Base-by-base conservation (phyloP, 1,140 invertebrate species). In the Zaprionus camerounensis region DNA sequence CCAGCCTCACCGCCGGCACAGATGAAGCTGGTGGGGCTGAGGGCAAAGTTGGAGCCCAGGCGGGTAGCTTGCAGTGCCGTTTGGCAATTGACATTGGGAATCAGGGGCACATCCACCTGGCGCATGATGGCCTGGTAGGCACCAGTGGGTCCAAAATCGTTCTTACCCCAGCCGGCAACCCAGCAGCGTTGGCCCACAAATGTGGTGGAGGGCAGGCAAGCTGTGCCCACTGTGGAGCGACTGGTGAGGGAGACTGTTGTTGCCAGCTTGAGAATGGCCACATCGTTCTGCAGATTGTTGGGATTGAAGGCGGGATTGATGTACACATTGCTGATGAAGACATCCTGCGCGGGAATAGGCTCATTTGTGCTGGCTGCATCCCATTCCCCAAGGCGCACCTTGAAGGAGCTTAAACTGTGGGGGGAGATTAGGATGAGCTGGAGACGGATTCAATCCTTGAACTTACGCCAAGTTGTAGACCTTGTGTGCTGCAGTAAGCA, bases 151-250 rank as follows among this genome's bases (percentile, higher is more conserved):
- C 95, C 96, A 78, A 97, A 97, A 76, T 95, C 94, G 82, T 96
- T 94, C 81, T 97, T 96, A 26, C 97, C 96, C 96, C 96, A 97
- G n/a, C 97, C 97, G 1, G 96, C 94, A 0, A 97, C 96, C 94
- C 94, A 95, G 82, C 97, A 97, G 76, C 94, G 94, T 85, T 94
- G 94, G 31, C 94, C 95, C 26, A 94, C 94, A 74, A 95, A 96
- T 13, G 91, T 87, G 4, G 93, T 80, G 12, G 94, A 92, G 5
- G 96, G 95, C 24, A 97, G 82, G 75, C 96, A 97, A 1, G 94
- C 95, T 5, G 96, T 95, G 26, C 95, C 95, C 38, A 97, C 95
- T n/a, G 96, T 96, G 1, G 95, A 95, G 44, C 93, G 41, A 92
- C 92, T 81, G 4, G 94, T 93, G 0, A 96, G 88, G 1, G 95